These are phyloP conservation scores for Plestiodon gilberti DNA, from an alignment of 2,113 vertebrate genomes.

Conservation along the genomic window DNA sequence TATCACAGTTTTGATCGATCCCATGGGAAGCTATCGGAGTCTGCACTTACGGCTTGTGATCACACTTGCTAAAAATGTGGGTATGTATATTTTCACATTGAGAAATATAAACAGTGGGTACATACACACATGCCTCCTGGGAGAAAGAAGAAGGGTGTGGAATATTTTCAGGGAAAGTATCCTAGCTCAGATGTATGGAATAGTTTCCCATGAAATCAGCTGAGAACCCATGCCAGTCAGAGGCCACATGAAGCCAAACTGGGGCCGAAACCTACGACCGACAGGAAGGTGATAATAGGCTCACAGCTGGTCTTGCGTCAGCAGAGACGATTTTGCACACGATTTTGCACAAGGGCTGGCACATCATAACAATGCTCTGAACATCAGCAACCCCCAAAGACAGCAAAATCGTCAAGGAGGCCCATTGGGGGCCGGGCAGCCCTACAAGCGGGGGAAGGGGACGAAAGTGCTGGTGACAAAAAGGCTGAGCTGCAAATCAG, in stretches of 20 bases:
- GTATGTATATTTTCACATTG: background rate
- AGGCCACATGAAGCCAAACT: background rate
- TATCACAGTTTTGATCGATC: background rate
- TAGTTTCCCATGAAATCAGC: background rate
- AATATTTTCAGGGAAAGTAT: background rate
- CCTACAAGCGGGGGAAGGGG: no score
- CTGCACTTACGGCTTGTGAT: background rate
- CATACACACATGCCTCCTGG: fast-evolving
- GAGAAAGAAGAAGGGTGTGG: background rate
- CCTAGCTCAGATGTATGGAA: background rate
- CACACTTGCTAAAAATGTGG: background rate
- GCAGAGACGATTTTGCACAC: background rate
- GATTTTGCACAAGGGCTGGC: no score
- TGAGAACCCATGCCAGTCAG: background rate
- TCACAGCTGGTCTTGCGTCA: background rate
- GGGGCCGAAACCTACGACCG: background rate
- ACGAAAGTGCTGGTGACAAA: no score
- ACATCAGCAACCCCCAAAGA: no score
- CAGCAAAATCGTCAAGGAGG: no score
- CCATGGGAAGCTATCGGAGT: background rate
- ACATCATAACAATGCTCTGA: no score
- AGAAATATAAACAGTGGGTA: background rate
- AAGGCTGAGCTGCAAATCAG: no score
- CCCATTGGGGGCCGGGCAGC: no score
- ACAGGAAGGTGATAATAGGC: background rate